A percentile compares a stretch with the other conserved stretches of the same genome.
Evolutionary conservation across 2,888 invertebrate genomes (phyloP).

Genomic region (Spodoptera littoralis): DNA sequence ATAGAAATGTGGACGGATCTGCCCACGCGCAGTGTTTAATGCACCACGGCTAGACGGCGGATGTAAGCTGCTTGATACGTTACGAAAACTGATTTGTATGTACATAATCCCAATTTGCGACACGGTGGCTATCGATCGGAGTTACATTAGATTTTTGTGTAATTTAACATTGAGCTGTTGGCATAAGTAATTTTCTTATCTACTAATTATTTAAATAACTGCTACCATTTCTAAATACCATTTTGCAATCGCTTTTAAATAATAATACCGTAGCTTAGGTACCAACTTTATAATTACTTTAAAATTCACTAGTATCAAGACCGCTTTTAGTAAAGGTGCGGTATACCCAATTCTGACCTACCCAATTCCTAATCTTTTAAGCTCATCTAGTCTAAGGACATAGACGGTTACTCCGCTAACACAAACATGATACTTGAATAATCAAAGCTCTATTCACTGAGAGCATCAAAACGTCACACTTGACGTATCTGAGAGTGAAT

Average conservation of each 20-base stretch:
- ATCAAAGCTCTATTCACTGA: conserved; percentile 55
- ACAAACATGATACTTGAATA: conserved; percentile 41
- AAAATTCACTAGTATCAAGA: conserved; percentile 37
- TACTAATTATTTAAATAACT: conserved; percentile 4
- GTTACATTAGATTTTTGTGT: conserved; percentile 44
- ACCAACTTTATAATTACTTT: accelerated
- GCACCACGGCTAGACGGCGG: conserved; percentile 65
- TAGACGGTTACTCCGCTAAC: conserved; percentile 21
- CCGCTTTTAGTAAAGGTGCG: conserved; percentile 1
- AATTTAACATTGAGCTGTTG: conserved; percentile 31
- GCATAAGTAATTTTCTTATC: conserved; percentile 6
- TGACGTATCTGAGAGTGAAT: conserved; percentile 40
- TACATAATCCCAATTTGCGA: conserved; percentile 60
- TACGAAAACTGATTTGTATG: conserved; percentile 66
- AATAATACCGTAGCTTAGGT: no score
- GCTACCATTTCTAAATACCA: no score
- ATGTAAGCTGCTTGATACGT: conserved; percentile 61
- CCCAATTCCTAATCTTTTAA: conserved; percentile 41
- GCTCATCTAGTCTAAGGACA: conserved; percentile 51
- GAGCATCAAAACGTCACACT: conserved; percentile 34
- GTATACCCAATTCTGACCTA: conserved; percentile 18
- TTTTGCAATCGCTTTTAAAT: no score
- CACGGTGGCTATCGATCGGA: conserved; percentile 37
- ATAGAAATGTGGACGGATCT: conserved; percentile 86
- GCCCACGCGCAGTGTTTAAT: conserved; percentile 82